Evolutionary conservation across 2,113 vertebrate species (phyloP).

Genomic region (Etheostoma spectabile): DNA sequence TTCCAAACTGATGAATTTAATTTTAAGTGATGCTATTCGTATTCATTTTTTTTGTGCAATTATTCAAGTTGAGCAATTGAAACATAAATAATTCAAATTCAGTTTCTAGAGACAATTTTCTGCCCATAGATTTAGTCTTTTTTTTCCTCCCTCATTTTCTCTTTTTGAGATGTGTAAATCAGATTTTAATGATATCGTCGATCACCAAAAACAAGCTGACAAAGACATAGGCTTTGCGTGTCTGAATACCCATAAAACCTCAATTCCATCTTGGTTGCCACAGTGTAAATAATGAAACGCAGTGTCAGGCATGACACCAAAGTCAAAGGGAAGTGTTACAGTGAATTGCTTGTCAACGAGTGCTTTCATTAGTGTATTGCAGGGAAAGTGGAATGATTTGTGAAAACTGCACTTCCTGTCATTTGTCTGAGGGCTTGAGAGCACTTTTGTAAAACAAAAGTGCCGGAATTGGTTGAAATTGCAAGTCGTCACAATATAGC

Average conservation of each 20-base stretch:
- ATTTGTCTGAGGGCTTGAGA: conserved; percentile 37
- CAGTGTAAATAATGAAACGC: not conserved
- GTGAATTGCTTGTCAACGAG: conserved; percentile 31
- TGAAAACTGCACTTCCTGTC: conserved; percentile 44
- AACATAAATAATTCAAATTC: too few species aligned
- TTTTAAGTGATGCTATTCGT: too few species aligned
- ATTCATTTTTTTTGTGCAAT: too few species aligned
- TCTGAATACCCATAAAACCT: not conserved
- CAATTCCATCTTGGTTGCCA: not conserved
- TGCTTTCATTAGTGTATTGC: conserved; percentile 23
- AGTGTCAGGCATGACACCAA: not conserved
- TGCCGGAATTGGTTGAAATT: conserved; percentile 26
- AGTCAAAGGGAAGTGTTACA: conserved; percentile 9
- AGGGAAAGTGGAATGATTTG: conserved; percentile 40
- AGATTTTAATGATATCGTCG: not conserved
- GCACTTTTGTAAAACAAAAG: conserved; percentile 31
- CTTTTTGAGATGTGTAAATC: too few species aligned
- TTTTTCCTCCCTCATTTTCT: too few species aligned
- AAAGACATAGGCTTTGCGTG: not conserved
- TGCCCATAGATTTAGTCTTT: too few species aligned
- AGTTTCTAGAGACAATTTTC: too few species aligned
- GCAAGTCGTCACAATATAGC: conserved; percentile 7
- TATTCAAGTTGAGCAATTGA: too few species aligned
- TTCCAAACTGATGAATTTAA: too few species aligned
- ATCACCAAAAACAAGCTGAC: not conserved